These are phyloP conservation scores for Acipenser transmontanus DNA, from an alignment of 2,797 vertebrate species.

Conservation along the genomic window DNA sequence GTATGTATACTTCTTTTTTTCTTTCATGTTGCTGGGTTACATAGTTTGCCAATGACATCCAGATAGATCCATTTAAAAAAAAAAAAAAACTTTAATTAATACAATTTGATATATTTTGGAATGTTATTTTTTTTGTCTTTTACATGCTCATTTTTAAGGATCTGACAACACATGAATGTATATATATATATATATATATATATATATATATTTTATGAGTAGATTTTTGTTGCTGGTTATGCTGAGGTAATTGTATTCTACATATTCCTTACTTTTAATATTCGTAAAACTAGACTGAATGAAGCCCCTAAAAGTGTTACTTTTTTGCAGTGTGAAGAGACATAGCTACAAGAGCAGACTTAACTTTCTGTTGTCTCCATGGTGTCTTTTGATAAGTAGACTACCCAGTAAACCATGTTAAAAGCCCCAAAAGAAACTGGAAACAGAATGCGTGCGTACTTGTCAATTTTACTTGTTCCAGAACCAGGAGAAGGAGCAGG, in stretches of 20 bases:
- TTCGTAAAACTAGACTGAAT: slow-evolving; percentile 60
- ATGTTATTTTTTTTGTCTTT: slow-evolving; percentile 28
- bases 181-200: slow-evolving; percentile 18
- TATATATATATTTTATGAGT: not conserved
- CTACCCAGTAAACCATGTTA: slow-evolving; percentile 99
- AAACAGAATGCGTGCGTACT: slow-evolving; percentile 96
- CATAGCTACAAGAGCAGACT: slow-evolving; percentile 59
- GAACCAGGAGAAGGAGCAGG: slow-evolving; percentile 59
- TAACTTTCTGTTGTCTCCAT: slow-evolving; percentile 77
- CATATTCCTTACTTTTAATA: slow-evolving; percentile 20
- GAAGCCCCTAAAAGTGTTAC: slow-evolving; percentile 48
- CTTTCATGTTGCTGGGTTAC: slow-evolving; percentile 20
- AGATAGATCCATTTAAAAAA: slow-evolving; percentile 18
- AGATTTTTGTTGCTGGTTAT: not conserved
- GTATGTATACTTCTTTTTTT: not conserved
- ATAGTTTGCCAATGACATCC: slow-evolving; percentile 15
- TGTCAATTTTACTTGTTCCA: slow-evolving; percentile 98
- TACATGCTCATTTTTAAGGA: slow-evolving; percentile 30
- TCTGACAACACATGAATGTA: slow-evolving; percentile 30
- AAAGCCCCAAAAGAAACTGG: slow-evolving; percentile 95
- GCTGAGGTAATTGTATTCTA: slow-evolving; percentile 18
- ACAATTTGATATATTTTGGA: slow-evolving; percentile 19
- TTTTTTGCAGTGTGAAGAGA: slow-evolving; percentile 50
- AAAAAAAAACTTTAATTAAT: slow-evolving; percentile 16
- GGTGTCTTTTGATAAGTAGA: slow-evolving; percentile 96